Conservation (phyloP, 2,797 vertebrate genomes). For the Arremon aurantiirostris region DNA sequence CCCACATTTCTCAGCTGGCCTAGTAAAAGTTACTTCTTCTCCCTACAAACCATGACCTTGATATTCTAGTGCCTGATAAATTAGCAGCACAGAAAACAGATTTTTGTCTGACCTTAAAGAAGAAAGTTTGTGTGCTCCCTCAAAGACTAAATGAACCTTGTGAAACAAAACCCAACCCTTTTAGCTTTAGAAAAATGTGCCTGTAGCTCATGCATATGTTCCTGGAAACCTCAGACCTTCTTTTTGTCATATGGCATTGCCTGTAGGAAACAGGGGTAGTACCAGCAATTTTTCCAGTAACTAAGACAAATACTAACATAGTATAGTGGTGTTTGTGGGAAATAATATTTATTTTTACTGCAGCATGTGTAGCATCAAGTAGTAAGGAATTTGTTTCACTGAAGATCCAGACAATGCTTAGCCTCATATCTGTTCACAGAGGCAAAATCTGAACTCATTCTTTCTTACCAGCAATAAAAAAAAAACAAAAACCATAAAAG, state of each 20-base stretch:
- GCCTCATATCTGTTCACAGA: background rate
- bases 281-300: background rate
- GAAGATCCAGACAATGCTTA: background rate
- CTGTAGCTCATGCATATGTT: background rate
- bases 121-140: background rate
- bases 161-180: background rate
- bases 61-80: background rate
- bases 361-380: rapidly evolving
- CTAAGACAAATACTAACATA: background rate
- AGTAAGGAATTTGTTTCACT: background rate
- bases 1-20: background rate
- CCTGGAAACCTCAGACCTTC: background rate
- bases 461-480: background rate
- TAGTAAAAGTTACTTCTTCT: background rate
- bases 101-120: background rate
- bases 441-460: background rate
- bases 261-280: background rate
- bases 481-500: too few relatives aligned
- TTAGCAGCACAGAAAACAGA: background rate
- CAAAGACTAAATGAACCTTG: background rate
- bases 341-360: background rate
- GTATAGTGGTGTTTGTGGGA: background rate
- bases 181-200: background rate
- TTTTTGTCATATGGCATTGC: background rate
- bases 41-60: background rate